Percentiles rank a stretch among this genome's conserved stretches.
Evolutionary conservation across 2,888 invertebrate genomes (phyloP).

Genomic region (Plutella xylostella): DNA sequence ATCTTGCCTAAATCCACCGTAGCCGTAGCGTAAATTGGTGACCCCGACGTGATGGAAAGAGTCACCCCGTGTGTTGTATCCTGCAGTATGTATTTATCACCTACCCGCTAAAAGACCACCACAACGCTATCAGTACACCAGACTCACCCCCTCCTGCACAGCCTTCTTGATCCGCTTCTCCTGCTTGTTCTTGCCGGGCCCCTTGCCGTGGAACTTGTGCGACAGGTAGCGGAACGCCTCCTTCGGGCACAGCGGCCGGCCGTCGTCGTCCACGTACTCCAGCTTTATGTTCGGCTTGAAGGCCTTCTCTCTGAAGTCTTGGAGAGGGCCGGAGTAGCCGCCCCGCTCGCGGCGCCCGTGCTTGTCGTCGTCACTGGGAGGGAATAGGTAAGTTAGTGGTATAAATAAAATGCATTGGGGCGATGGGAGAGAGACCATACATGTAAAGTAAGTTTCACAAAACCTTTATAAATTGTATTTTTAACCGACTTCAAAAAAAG

Average conservation of each 20-base stretch:
- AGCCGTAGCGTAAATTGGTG: too few species aligned
- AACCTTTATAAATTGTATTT: background rate
- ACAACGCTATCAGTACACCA: constrained; percentile 10
- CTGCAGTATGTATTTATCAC: too few species aligned
- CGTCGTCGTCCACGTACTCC: constrained; percentile 97
- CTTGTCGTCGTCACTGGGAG: constrained; percentile 80
- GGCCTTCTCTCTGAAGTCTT: constrained; percentile 93
- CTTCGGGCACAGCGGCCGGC: constrained; percentile 90
- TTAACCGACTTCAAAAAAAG: background rate
- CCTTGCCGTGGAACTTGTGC: constrained; percentile 99
- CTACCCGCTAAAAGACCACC: too few species aligned
- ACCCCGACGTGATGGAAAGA: too few species aligned
- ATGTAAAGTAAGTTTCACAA: background rate
- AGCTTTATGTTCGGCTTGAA: constrained; percentile 95
- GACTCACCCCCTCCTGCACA: constrained; percentile 87
- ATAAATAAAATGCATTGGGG: background rate
- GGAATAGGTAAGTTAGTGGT: background rate
- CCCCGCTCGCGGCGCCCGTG: constrained; percentile 76
- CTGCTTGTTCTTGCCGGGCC: constrained; percentile 97
- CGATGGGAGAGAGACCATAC: background rate
- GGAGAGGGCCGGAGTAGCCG: constrained; percentile 77
- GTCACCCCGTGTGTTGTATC: too few species aligned
- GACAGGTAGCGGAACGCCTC: constrained; percentile 97
- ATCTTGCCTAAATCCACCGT: too few species aligned
- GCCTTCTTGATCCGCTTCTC: constrained; percentile 96